phyloP scores from a whole-genome alignment of 2,888 invertebrate species.

The Mechanitis messenoides region DNA sequence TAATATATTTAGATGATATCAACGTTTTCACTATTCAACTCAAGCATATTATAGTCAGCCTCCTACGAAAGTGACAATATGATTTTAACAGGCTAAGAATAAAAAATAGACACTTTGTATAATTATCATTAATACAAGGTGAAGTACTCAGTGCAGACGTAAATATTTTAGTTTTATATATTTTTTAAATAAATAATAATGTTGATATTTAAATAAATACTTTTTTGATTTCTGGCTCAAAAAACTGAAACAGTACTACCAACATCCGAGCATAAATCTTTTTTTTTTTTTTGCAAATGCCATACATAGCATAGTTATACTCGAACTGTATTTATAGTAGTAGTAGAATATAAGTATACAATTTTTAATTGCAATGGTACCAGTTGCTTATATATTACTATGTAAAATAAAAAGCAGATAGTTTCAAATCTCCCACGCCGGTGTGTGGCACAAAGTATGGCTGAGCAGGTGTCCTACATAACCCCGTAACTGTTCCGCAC shows the following conservation, averaged over 20 bases:
- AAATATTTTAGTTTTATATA: neutral
- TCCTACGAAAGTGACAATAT: constrained; percentile 47
- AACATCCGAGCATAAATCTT: too few species aligned
- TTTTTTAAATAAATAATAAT: too few species aligned
- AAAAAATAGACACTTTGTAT: too few species aligned
- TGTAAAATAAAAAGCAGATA: neutral
- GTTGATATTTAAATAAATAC: too few species aligned
- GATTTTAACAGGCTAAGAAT: neutral
- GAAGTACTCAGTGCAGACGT: neutral
- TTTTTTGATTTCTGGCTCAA: too few species aligned
- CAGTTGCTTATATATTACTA: neutral
- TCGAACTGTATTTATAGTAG: neutral
- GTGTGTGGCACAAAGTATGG: neutral
- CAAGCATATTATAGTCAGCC: constrained; percentile 26
- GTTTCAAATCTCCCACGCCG: constrained; percentile 2
- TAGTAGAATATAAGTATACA: neutral
- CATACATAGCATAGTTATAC: too few species aligned
- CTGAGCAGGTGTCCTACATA: constrained; percentile 16
- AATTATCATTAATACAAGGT: neutral
- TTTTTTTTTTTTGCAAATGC: too few species aligned
- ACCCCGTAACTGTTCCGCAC: constrained; percentile 14
- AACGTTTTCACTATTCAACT: constrained; percentile 22
- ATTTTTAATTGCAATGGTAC: constrained; percentile 34
- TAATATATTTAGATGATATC: constrained; percentile 8
- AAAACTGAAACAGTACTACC: too few species aligned